A percentile compares a stretch with the other conserved stretches of the same genome.
Evolutionary conservation across 2,797 vertebrate species (phyloP).

Genomic region (Podargus strigoides): DNA sequence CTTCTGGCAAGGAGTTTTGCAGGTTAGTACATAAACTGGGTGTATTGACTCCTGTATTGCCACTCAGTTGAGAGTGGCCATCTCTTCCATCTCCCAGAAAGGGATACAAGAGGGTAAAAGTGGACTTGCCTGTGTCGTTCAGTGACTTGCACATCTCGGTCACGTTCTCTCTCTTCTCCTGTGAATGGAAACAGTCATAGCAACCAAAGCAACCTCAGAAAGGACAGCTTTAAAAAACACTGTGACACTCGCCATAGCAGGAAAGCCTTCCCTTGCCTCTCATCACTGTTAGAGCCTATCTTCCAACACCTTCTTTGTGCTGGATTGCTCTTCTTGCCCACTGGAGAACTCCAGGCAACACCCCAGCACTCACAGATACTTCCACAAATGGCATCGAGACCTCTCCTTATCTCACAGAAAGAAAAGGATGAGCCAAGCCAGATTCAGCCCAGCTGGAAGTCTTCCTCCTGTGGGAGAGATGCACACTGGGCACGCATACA

Average conservation of each 20-base stretch:
- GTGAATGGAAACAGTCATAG: not conserved
- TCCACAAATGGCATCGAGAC: not conserved
- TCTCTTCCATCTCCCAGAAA: not conserved
- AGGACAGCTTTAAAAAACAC: not conserved
- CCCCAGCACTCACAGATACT: not conserved
- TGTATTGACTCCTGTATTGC: accelerated
- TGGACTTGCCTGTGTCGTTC: no score
- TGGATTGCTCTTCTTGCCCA: not conserved
- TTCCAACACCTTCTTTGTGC: not conserved
- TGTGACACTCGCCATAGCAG: accelerated
- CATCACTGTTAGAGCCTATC: not conserved
- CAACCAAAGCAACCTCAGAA: not conserved
- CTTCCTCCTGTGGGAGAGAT: not conserved
- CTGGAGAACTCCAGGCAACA: not conserved
- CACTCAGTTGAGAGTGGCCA: not conserved
- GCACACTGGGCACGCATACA: accelerated
- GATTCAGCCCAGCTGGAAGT: not conserved
- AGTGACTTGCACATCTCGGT: accelerated
- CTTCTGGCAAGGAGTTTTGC: not conserved
- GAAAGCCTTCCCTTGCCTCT: not conserved
- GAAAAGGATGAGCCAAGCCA: not conserved
- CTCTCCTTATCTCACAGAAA: not conserved
- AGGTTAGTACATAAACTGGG: not conserved
- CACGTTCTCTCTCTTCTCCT: not conserved
- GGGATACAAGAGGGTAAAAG: accelerated